phyloP scores from a whole-genome alignment of 2,888 invertebrate species.

The Luffia ferchaultella region DNA sequence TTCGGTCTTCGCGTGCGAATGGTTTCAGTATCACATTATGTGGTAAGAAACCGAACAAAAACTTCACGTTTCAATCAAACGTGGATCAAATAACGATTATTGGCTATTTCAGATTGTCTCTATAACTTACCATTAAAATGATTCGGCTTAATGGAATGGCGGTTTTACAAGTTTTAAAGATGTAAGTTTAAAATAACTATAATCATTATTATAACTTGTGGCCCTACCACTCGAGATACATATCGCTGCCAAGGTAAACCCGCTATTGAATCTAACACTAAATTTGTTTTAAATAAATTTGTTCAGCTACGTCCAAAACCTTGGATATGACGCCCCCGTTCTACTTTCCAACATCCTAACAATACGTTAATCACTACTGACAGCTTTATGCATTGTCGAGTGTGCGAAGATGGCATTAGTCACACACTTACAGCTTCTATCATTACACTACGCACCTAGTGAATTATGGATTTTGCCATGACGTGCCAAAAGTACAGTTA shows the following conservation, averaged over 20 bases:
- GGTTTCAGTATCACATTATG: background rate
- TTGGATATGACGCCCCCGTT: constrained; percentile 55
- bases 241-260: constrained; percentile 28
- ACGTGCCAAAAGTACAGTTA: no score
- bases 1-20: constrained; percentile 43
- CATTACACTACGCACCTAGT: no score
- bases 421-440: background rate
- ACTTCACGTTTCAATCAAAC: no score
- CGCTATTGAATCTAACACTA: constrained; percentile 27
- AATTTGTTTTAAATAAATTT: constrained; percentile 40
- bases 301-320: constrained; percentile 44
- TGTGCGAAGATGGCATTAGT: constrained; percentile 18
- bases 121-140: no score
- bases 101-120: no score
- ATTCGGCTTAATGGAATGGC: no score
- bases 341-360: constrained; percentile 56
- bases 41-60: background rate
- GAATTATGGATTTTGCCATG: no score
- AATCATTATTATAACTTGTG: no score
- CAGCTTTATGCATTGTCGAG: constrained; percentile 21
- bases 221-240: constrained; percentile 12
- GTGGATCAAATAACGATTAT: no score
- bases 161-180: no score
- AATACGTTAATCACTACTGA: constrained; percentile 48
- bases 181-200: no score